phyloP scores from a whole-genome alignment of 2,113 vertebrate species.

The Psittacara wagleri region DNA sequence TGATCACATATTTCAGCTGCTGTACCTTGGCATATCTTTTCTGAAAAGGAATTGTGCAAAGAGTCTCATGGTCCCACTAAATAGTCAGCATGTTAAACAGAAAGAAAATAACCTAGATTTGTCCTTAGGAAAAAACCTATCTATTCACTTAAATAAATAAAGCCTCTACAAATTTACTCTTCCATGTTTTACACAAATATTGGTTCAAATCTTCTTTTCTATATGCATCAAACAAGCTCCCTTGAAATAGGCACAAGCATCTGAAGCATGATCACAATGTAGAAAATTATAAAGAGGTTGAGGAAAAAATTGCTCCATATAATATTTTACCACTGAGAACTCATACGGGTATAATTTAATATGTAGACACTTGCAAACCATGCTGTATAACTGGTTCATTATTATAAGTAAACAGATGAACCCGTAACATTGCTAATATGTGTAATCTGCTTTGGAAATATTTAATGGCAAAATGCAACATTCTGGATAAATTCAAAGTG shows the following conservation, averaged over 20 bases:
- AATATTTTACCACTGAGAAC: background rate
- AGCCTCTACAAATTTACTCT: background rate
- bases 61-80: background rate
- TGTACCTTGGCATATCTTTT: background rate
- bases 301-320: background rate
- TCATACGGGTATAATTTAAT: background rate
- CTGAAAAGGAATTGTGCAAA: background rate
- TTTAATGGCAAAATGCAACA: background rate
- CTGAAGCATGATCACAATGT: background rate
- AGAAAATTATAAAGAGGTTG: constrained; percentile 7
- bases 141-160: background rate
- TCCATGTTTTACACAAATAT: background rate
- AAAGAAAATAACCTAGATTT: background rate
- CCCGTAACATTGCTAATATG: background rate
- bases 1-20: background rate
- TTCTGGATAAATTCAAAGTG: background rate
- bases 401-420: background rate
- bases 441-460: background rate
- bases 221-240: background rate
- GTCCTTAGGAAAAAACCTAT: background rate
- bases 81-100: background rate
- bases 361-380: background rate
- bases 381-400: background rate
- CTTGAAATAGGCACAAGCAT: background rate
- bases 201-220: background rate